Conservation (phyloP, 2,113 vertebrate species). For the Hippocampus barbouri region DNA sequence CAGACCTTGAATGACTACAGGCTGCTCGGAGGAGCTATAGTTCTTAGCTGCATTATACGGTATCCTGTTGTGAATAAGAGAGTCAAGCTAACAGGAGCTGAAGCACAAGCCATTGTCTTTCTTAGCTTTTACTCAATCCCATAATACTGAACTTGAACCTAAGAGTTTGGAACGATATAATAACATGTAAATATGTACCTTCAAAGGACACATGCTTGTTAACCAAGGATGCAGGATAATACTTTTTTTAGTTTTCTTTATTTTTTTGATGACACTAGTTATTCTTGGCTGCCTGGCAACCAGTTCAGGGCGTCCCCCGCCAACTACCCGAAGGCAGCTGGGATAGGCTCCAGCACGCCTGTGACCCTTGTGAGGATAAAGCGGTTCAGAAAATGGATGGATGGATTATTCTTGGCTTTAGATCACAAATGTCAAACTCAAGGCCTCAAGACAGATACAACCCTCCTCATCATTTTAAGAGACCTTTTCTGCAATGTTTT, state of each 20-base stretch:
- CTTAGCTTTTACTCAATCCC: constrained; percentile 3
- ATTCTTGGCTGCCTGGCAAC: not conserved
- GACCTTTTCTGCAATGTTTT: not conserved
- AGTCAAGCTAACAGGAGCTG: not conserved
- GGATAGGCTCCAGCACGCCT: too few relatives aligned
- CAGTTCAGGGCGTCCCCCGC: too few relatives aligned
- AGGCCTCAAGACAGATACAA: not conserved
- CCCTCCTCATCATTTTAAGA: not conserved
- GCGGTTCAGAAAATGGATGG: too few relatives aligned
- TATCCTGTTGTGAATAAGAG: not conserved
- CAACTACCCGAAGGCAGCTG: too few relatives aligned
- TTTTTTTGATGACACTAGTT: not conserved
- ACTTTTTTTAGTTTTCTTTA: not conserved
- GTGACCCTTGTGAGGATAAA: too few relatives aligned
- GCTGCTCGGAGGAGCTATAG: not conserved
- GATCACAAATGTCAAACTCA: constrained; percentile 6
- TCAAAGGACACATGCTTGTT: constrained; percentile 18
- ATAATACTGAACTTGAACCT: constrained; percentile 1
- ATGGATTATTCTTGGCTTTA: not conserved
- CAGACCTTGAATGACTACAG: not conserved
- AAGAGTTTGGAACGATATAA: constrained; percentile 5
- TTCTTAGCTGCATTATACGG: not conserved
- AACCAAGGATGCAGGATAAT: not conserved
- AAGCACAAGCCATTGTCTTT: constrained; percentile 11
- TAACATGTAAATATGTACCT: constrained; percentile 8